phyloP scores from a whole-genome alignment of 2,888 invertebrate species.

The Cephus sareptanus region DNA sequence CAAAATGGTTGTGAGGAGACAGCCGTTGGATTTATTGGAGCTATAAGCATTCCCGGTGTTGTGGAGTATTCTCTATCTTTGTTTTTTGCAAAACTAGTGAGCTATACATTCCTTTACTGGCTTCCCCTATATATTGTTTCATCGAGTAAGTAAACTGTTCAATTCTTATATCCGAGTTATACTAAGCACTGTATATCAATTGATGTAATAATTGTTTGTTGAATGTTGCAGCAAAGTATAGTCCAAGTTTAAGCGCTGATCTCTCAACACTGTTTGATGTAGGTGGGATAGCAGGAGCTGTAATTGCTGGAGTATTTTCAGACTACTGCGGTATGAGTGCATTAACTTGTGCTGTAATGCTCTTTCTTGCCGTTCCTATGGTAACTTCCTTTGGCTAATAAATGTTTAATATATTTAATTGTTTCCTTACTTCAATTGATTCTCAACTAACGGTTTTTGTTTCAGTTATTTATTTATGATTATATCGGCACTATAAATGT shows the following conservation, averaged over 20 bases:
- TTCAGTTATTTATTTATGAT: slow-evolving; percentile 84
- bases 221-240: slow-evolving; percentile 71
- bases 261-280: slow-evolving; percentile 87
- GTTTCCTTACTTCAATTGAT: neutral
- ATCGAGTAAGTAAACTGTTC: slow-evolving; percentile 76
- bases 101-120: slow-evolving; percentile 98
- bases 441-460: slow-evolving; percentile 35
- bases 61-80: slow-evolving; percentile 91
- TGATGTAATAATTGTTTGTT: neutral
- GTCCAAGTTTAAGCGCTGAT: slow-evolving; percentile 78
- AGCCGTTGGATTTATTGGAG: slow-evolving; percentile 82
- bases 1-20: slow-evolving; percentile 55
- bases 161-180: neutral
- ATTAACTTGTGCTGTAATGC: slow-evolving; percentile 85
- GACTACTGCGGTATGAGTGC: slow-evolving; percentile 89
- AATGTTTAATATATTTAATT: slow-evolving; percentile 8
- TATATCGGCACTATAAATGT: slow-evolving; percentile 75
- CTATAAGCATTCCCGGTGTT: slow-evolving; percentile 90
- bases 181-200: neutral
- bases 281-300: slow-evolving; percentile 91
- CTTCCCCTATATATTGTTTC: slow-evolving; percentile 89
- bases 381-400: slow-evolving; percentile 84
- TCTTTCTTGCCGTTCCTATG: slow-evolving; percentile 83
- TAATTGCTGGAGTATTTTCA: slow-evolving; percentile 86
- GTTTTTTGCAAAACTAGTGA: slow-evolving; percentile 96